Conservation (phyloP, 2,888 invertebrate genomes). For the Drosophila heteroneura region DNA sequence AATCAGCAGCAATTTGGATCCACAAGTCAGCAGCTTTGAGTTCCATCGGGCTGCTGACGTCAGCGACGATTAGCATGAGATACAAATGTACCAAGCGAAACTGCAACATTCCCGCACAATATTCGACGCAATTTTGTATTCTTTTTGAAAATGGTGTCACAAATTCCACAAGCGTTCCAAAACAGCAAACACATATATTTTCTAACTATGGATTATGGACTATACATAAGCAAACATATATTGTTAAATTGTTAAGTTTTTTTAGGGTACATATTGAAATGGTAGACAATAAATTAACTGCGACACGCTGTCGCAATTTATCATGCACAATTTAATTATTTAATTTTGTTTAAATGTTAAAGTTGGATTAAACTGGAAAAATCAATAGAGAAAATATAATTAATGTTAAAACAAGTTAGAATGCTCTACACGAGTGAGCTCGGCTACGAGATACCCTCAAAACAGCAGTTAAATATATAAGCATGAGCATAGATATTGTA, state of each 20-base stretch:
- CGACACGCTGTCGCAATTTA: conserved; percentile 11
- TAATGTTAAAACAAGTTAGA: neutral
- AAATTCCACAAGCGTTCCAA: conserved; percentile 38
- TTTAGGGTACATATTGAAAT: conserved; percentile 19
- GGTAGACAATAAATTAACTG: conserved; percentile 41
- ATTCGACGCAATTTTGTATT: conserved; percentile 5
- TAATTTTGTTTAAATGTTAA: neutral
- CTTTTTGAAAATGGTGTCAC: conserved; percentile 29
- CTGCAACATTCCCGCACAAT: conserved; percentile 45
- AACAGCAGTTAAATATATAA: neutral
- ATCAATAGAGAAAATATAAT: neutral
- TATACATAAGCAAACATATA: conserved; percentile 10
- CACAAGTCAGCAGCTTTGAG: conserved; percentile 44
- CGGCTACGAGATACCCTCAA: neutral
- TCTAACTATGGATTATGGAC: conserved; percentile 21
- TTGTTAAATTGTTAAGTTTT: conserved; percentile 47
- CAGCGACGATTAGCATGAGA: conserved; percentile 20
- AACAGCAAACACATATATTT: neutral
- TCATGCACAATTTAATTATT: conserved; percentile 14
- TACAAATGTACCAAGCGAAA: conserved; percentile 1
- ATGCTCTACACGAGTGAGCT: neutral
- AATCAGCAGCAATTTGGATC: conserved; percentile 3
- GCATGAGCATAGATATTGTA: too few species aligned
- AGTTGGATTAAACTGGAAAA: neutral
- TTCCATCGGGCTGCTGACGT: conserved; percentile 35